Base-by-base conservation (phyloP, 2,888 invertebrate genomes). In the Uloborus plumipes region DNA sequence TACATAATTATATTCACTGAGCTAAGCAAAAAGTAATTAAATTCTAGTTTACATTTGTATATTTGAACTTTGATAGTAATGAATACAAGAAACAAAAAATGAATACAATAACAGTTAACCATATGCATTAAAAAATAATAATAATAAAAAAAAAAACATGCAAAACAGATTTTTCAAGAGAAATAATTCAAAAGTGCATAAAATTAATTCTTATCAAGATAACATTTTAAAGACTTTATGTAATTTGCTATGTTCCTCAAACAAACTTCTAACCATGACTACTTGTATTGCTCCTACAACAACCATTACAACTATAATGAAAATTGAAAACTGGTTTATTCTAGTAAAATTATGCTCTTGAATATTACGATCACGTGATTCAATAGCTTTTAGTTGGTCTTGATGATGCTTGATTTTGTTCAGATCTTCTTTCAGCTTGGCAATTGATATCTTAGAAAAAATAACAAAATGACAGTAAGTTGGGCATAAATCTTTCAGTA, bases 261-360 rank as follows among this genome's bases (percentile, higher is more conserved):
- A 96, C 31, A 96, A 90, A 88, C 94, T 94, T 85, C 93, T 92
- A 18, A 96, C 91, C 91, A 95, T 93, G 61, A 94, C 89, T 2
- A 96, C 94, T 91, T 92, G 91, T n/a, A 94, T 88, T 71, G 92
- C 87, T 0, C 94, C 94, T 0, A 95, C 94, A 9, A 90, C 86
- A 26, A 94, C 86, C 94, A 96, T 94, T 26, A 94, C 91, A 47
- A 90, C 87, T 55, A 95, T 92, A 88, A 95, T 94, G 39, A 95
- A 88, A 64, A 92, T 88, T 50, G 95, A 95, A 93, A 94, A 95
- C 70, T 92, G 90, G 87, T 95, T 95, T 0, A 97, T 95, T 85
- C 94, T 92, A 84, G 93, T 93, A 87, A 92, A 94, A 89, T 94
- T 94, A 64, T 93, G 92, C 88, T 95, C 95, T 1, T 94, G 94